Evolutionary conservation across 2,888 invertebrate species (phyloP).

Genomic region (Lepidochitona cinerea): DNA sequence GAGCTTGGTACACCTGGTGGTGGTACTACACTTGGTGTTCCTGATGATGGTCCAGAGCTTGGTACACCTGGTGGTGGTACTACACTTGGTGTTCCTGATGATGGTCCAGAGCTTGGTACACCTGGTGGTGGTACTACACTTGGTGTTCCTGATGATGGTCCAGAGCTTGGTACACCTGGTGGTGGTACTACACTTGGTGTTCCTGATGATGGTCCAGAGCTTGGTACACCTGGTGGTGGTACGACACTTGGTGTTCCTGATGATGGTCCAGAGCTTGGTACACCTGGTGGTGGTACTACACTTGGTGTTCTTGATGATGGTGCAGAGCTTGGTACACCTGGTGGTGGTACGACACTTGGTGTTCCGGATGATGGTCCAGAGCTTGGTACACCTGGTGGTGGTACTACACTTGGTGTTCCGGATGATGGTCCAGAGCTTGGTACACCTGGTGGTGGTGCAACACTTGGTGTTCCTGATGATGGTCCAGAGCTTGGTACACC

Average conservation of each 20-base stretch:
- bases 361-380: not conserved
- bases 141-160: not conserved
- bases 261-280: not conserved
- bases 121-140: not conserved
- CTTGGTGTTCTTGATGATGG: not conserved
- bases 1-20: not conserved
- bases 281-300: not conserved
- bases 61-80: not conserved
- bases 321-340: not conserved
- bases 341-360: not conserved
- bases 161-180: not conserved
- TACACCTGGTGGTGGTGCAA: not conserved
- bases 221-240: not conserved
- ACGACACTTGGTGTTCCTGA: not conserved
- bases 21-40: not conserved
- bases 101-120: not conserved
- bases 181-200: not conserved
- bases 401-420: not conserved
- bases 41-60: not conserved
- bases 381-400: not conserved
- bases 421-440: not conserved
- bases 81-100: not conserved
- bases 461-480: not conserved
- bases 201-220: not conserved
- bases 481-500: not conserved